Percentiles rank a stretch among this genome's conserved stretches.
Evolutionary conservation across 2,113 vertebrate genomes (phyloP).

Genomic region (Hypomesus transpacificus): DNA sequence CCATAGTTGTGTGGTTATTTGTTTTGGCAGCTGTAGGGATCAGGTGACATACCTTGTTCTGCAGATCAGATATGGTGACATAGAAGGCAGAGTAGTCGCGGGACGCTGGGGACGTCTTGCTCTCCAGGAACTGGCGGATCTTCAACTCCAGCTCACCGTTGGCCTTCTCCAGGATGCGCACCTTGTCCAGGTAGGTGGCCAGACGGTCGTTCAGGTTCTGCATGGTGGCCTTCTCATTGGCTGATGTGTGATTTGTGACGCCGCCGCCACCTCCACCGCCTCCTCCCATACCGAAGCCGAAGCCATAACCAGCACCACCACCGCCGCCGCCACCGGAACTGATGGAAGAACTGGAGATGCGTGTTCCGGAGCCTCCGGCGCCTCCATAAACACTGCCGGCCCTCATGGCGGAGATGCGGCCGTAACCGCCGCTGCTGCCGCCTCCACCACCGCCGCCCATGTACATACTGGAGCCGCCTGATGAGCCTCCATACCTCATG

Average conservation of each 20-base stretch:
- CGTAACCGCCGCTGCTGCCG: not conserved
- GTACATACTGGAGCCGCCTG: conserved; percentile 9
- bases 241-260: conserved; percentile 46
- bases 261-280: not conserved
- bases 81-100: conserved; percentile 78
- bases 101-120: conserved; percentile 63
- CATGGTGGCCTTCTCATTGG: conserved; percentile 90
- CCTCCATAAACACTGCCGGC: conserved; percentile 53
- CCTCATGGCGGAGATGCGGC: not conserved
- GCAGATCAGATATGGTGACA: conserved; percentile 78
- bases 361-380: conserved; percentile 45
- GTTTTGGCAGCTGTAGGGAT: not conserved
- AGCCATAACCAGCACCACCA: conserved; percentile 2
- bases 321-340: conserved; percentile 10
- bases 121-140: conserved; percentile 85
- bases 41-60: conserved; percentile 74
- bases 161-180: conserved; percentile 77
- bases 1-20: too few species aligned
- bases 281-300: not conserved
- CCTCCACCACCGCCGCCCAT: not conserved
- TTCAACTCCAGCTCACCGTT: conserved; percentile 79
- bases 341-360: conserved; percentile 42
- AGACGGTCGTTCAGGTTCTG: conserved; percentile 91
- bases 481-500: not conserved
- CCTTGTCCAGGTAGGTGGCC: conserved; percentile 85